Evolutionary conservation across 2,797 vertebrate genomes (phyloP).

Genomic region (Cuculus canorus): DNA sequence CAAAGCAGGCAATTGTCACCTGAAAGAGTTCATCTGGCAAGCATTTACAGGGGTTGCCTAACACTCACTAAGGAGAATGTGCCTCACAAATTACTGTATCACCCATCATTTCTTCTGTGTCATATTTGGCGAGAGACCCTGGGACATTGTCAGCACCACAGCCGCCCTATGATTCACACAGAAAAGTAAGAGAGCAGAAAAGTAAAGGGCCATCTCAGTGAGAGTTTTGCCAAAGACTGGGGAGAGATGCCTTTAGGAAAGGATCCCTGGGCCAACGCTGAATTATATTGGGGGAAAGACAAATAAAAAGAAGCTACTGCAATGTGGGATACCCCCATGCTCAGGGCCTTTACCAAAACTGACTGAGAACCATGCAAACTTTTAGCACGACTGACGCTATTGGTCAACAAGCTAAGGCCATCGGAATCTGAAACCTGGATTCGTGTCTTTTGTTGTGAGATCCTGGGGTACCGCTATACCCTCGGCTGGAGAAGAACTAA

Average conservation of each 20-base stretch:
- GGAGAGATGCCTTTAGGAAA: background rate
- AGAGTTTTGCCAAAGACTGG: background rate
- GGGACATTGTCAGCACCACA: background rate
- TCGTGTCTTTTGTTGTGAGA: background rate
- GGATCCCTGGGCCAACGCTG: background rate
- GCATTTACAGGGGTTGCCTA: background rate
- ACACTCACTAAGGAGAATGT: background rate
- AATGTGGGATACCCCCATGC: fast-evolving
- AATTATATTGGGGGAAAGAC: background rate
- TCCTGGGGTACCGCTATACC: background rate
- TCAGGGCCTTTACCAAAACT: background rate
- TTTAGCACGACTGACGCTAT: background rate
- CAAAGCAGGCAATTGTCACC: background rate
- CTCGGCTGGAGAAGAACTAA: background rate
- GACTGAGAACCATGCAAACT: background rate
- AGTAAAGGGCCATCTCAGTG: background rate
- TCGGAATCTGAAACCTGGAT: background rate
- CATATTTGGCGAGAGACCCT: background rate
- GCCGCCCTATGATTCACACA: no score
- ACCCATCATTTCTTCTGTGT: background rate
- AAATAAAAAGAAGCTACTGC: background rate
- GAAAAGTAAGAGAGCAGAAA: no score
- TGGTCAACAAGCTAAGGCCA: background rate
- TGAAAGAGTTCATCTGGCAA: background rate
- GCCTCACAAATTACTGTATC: background rate